Evolutionary conservation across 23 tunicate species (phyloP), one percentile per base, ranked within the genome.

Genomic region (Botrylloides violaceus): DNA sequence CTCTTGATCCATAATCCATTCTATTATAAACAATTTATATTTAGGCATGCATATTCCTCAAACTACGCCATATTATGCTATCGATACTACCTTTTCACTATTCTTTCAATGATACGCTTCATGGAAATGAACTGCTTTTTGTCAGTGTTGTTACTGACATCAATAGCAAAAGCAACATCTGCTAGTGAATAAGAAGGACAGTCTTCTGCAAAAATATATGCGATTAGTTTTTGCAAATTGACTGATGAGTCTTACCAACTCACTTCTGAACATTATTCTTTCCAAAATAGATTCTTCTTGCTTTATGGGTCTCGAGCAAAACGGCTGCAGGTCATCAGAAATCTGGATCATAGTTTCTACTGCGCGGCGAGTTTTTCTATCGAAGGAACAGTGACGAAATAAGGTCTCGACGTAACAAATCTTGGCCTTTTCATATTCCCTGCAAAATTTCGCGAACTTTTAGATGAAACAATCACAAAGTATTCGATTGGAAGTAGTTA

Each of bases 391-490:
- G 34, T 68, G 74, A 39, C 37, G 74, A 43, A 68, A 43, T 25
- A 37, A 5, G 26, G 74, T 43, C 32, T 68, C 30, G 0, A 68
- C 49, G 7, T 32, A 68, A 28, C 74, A 68, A 19, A 35, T 68
- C 74, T 68, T 68, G 1, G 58, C 74, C 29, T 68, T 68, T 9
- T 68, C 37, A 30, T 68, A 68, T 68, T 68, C 74, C 47, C 74
- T 68, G 56, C 28, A 65, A 1, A 60, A 60, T 22, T 21, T 22
- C 15, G 0, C 24, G 24, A 0, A 0, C 22, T 60, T 21, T 21
- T 60, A n/a, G 25, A 60, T 60, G 27, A 21, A 29, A n/a, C n/a
- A n/a, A n/a, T n/a, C n/a, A n/a, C n/a, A n/a, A n/a, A n/a, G n/a
- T n/a, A n/a, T n/a, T n/a, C n/a, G n/a, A n/a, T n/a, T n/a, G n/a